Evolutionary conservation across 2,888 invertebrate genomes (phyloP).

Genomic region (Barypeithes pellucidus): DNA sequence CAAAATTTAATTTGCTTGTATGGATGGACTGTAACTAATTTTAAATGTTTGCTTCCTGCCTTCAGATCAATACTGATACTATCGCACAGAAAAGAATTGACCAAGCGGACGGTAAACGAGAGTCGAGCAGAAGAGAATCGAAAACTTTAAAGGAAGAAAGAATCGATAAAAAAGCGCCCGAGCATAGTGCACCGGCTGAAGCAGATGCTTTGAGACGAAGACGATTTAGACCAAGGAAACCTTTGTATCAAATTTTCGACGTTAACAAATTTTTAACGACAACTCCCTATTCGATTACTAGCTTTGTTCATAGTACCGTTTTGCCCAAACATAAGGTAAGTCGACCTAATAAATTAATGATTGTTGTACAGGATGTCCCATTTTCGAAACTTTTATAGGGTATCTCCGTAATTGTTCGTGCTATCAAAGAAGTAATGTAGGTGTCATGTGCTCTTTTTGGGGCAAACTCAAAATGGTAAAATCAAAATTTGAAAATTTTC

Average conservation of each 20-base stretch:
- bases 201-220: conserved; percentile 50
- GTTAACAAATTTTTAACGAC: conserved; percentile 54
- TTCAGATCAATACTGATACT: background rate
- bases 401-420: no score
- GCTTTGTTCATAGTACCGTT: conserved; percentile 54
- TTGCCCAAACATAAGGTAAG: conserved; percentile 59
- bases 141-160: conserved; percentile 31
- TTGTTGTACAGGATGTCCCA: no score
- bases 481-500: no score
- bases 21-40: no score
- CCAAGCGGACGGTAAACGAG: conserved; percentile 1
- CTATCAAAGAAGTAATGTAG: no score
- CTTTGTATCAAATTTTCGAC: conserved; percentile 56
- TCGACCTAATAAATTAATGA: no score
- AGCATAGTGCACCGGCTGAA: conserved; percentile 24
- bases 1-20: no score
- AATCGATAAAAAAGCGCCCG: background rate
- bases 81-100: background rate
- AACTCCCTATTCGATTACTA: conserved; percentile 44
- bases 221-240: conserved; percentile 39
- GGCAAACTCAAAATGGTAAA: no score
- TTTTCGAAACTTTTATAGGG: no score
- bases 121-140: conserved; percentile 28
- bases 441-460: no score
- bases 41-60: no score